Conservation (phyloP, 2,113 vertebrate species). For the Semnopithecus entellus region DNA sequence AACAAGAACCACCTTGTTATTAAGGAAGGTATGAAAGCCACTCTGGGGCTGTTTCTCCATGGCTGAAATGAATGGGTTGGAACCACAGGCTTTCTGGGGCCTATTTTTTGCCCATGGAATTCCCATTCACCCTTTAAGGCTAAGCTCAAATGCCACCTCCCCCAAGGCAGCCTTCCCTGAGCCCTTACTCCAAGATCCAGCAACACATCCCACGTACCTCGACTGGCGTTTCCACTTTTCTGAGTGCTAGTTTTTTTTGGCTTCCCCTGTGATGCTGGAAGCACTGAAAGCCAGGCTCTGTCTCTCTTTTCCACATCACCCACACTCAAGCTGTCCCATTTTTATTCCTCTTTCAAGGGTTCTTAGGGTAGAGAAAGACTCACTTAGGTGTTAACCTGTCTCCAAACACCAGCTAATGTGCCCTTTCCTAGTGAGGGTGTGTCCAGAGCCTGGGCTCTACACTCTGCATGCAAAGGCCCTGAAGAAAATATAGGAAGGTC, state of each 20-base stretch:
- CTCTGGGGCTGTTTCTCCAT: neutral
- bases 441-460: neutral
- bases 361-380: neutral
- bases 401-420: neutral
- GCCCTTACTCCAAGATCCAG: neutral
- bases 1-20: neutral
- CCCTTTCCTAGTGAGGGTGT: neutral
- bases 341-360: neutral
- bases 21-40: neutral
- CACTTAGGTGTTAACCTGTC: neutral
- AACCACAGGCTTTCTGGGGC: neutral
- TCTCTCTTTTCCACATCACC: neutral
- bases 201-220: neutral
- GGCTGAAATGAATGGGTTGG: neutral
- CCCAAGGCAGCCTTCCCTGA: neutral
- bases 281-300: neutral
- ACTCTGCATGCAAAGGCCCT: neutral
- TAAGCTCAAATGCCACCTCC: neutral
- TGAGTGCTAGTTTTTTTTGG: neutral
- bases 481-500: neutral
- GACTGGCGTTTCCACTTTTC: neutral
- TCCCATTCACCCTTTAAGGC: neutral
- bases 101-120: neutral
- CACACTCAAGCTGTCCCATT: neutral
- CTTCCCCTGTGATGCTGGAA: neutral